phyloP scores from a whole-genome alignment of 2,888 invertebrate genomes.

The Trichopoda pennipes region DNA sequence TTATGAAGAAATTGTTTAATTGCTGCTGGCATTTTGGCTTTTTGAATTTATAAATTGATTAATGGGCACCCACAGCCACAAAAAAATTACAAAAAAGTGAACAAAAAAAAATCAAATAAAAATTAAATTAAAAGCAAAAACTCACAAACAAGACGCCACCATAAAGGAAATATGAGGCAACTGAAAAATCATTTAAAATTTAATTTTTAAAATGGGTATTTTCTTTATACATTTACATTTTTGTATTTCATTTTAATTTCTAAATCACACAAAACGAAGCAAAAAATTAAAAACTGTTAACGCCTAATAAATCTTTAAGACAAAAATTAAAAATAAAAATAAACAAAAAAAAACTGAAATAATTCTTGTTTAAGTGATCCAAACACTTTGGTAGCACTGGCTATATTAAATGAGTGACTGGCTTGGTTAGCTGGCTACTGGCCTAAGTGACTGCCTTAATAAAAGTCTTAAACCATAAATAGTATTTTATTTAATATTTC shows the following conservation, averaged over 20 bases:
- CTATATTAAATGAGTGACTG: constrained; percentile 15
- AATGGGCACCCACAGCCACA: constrained; percentile 24
- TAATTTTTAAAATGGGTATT: constrained; percentile 25
- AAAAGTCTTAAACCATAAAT: constrained; percentile 41
- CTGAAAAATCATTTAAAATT: constrained; percentile 33
- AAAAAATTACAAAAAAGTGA: constrained; percentile 17
- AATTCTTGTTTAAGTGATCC: constrained; percentile 13
- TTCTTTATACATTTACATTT: neutral
- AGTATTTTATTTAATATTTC: constrained; percentile 24
- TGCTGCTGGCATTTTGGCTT: constrained; percentile 41
- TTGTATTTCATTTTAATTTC: neutral
- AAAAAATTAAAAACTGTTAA: constrained; percentile 64
- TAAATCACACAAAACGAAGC: constrained; percentile 16
- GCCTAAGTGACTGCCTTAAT: constrained; percentile 45
- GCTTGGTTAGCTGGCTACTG: neutral
- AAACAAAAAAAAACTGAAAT: constrained; percentile 35
- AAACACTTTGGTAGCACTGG: constrained; percentile 31
- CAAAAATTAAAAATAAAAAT: constrained; percentile 6
- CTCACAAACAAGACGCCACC: constrained; percentile 36
- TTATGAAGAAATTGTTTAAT: constrained; percentile 49
- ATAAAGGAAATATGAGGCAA: constrained; percentile 23
- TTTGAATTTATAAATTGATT: constrained; percentile 40
- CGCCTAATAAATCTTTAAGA: constrained; percentile 65
- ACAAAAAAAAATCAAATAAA: constrained; percentile 1
- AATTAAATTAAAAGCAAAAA: neutral